A percentile compares a stretch with the other conserved stretches of the same genome.
phyloP scores from a whole-genome alignment of 2,888 invertebrate species.

The Ptilodon capucinus region DNA sequence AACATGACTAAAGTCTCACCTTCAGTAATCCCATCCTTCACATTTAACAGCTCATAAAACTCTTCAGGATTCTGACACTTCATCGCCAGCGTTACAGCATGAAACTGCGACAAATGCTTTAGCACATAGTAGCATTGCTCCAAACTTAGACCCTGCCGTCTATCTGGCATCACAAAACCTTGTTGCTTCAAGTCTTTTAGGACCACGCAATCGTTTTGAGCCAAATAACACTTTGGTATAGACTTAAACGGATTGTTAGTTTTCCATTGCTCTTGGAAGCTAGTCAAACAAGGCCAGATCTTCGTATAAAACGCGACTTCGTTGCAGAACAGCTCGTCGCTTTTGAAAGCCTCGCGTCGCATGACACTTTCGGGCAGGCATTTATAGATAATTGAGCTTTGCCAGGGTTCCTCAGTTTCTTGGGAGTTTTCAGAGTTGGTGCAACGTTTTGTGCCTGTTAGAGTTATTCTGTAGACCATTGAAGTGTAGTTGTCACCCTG shows the following conservation, averaged over 20 bases:
- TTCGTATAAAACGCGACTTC: conserved; percentile 88
- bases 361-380: conserved; percentile 85
- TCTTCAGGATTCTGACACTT: conserved; percentile 81
- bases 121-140: conserved; percentile 84
- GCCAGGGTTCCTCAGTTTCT: conserved; percentile 79
- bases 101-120: conserved; percentile 84
- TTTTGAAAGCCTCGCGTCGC: conserved; percentile 86
- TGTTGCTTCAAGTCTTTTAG: conserved; percentile 83
- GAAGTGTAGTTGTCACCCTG: conserved; percentile 90
- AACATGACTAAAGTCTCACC: conserved; percentile 52
- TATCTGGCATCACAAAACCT: conserved; percentile 85
- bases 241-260: conserved; percentile 73
- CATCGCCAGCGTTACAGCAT: conserved; percentile 85
- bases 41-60: conserved; percentile 77
- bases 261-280: conserved; percentile 79
- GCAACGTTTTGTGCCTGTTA: conserved; percentile 76
- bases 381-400: conserved; percentile 86
- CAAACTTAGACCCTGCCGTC: conserved; percentile 82
- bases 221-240: conserved; percentile 84
- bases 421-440: conserved; percentile 50
- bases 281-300: conserved; percentile 85
- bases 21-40: conserved; percentile 74
- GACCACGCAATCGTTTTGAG: conserved; percentile 81
- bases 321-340: conserved; percentile 87
- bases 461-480: conserved; percentile 85